Conservation (phyloP, 1,140 invertebrate species). For the Brachionus manjavacas region DNA sequence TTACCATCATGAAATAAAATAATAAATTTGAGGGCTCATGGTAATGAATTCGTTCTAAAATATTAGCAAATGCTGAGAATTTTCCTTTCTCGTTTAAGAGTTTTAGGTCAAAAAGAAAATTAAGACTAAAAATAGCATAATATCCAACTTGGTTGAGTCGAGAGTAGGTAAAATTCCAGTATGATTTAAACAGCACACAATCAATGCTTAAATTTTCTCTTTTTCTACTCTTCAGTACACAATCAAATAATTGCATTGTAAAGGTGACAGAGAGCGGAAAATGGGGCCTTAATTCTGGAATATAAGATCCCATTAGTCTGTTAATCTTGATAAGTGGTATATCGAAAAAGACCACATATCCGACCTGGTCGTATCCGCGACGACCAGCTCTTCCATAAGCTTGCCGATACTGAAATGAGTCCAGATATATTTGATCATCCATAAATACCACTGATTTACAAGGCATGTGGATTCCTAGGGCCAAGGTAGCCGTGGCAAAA, state of each 20-base stretch:
- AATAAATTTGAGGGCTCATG: conserved; percentile 22
- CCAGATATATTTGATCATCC: conserved; percentile 13
- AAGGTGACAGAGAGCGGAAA: conserved; percentile 12
- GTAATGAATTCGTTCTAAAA: conserved; percentile 1
- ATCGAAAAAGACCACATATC: conserved; percentile 16
- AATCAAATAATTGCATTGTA: conserved; percentile 17
- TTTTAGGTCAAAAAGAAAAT: conserved; percentile 14
- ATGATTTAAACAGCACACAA: background rate
- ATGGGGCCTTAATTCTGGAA: background rate
- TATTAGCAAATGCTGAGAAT: background rate
- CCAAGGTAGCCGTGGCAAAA: background rate
- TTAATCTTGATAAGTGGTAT: background rate
- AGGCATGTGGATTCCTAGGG: conserved; percentile 17
- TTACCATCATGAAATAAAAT: background rate
- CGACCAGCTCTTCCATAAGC: conserved; percentile 20
- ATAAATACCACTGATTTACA: conserved; percentile 14
- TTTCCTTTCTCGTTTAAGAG: background rate
- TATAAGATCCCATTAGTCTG: background rate
- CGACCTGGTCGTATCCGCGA: background rate
- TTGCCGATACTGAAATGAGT: conserved; percentile 26
- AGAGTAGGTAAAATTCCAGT: background rate
- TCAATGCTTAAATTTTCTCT: background rate
- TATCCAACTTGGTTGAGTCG: background rate
- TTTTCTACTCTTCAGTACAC: background rate
- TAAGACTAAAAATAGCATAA: background rate